These are phyloP conservation scores for Erinaceus europaeus DNA, from an alignment of 2,113 vertebrate species.

Conservation along the genomic window DNA sequence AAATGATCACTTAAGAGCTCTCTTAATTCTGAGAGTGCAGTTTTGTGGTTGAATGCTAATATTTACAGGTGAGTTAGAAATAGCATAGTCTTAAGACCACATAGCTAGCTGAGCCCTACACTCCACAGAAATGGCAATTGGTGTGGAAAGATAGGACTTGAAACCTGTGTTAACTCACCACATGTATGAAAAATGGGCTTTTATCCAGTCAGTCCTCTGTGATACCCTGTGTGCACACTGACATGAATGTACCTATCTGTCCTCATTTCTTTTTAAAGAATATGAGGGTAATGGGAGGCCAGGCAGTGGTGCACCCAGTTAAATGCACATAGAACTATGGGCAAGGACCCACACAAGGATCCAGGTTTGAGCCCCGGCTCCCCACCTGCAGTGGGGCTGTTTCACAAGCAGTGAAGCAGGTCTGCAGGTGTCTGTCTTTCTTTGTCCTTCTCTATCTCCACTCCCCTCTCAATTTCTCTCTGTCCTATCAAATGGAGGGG, in stretches of 20 bases:
- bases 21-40: neutral
- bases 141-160: neutral
- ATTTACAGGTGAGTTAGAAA: constrained; percentile 13
- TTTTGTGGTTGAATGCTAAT: constrained; percentile 27
- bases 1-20: neutral
- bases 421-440: no score
- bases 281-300: no score
- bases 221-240: neutral
- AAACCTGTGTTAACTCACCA: neutral
- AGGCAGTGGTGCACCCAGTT: no score
- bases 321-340: no score
- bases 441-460: no score
- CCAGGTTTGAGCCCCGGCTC: no score
- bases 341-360: no score
- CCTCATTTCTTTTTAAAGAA: neutral
- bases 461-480: no score
- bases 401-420: no score
- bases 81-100: neutral
- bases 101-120: neutral
- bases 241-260: neutral
- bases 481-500: no score
- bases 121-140: neutral
- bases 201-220: neutral
- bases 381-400: no score
- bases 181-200: neutral